A percentile compares a stretch with the other conserved stretches of the same genome.
These are phyloP conservation scores for Sylvicola fuscatus DNA, from an alignment of 2,888 invertebrate genomes.

Conservation along the genomic window DNA sequence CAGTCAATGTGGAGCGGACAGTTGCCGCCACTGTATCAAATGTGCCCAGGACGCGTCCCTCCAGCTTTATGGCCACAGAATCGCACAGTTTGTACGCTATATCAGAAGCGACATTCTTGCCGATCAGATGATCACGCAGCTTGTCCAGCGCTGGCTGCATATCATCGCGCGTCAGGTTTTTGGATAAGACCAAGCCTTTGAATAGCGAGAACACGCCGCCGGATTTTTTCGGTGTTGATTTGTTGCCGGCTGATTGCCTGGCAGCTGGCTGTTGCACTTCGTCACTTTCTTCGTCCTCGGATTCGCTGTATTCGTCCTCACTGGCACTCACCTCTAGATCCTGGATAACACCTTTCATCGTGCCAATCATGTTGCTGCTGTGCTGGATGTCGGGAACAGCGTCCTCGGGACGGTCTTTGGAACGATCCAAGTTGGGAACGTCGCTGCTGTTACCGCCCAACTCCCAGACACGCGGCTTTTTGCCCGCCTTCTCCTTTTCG, in stretches of 20 bases:
- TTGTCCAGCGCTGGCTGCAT: slow-evolving; percentile 80
- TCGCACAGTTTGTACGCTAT: slow-evolving; percentile 88
- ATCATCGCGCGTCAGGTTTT: slow-evolving; percentile 59
- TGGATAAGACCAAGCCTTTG: slow-evolving; percentile 70
- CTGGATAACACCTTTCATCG: slow-evolving; percentile 64
- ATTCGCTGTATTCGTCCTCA: slow-evolving; percentile 33
- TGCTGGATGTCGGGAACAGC: slow-evolving; percentile 35
- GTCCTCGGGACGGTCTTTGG: slow-evolving; percentile 51
- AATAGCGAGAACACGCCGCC: slow-evolving; percentile 70
- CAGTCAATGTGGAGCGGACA: slow-evolving; percentile 71
- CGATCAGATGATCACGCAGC: slow-evolving; percentile 84
- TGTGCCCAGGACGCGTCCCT: slow-evolving; percentile 83
- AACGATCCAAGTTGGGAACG: slow-evolving; percentile 57
- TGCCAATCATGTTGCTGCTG: slow-evolving; percentile 57
- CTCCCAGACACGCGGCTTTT: slow-evolving; percentile 82
- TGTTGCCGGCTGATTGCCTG: background rate
- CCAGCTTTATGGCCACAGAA: slow-evolving; percentile 72
- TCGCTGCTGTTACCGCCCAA: slow-evolving; percentile 61
- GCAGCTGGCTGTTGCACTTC: slow-evolving; percentile 13
- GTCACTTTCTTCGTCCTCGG: slow-evolving; percentile 32
- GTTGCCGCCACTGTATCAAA: slow-evolving; percentile 83
- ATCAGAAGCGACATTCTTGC: slow-evolving; percentile 94
- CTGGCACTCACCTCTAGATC: slow-evolving; percentile 61
- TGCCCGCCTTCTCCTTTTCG: slow-evolving; percentile 50
- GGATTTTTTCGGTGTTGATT: slow-evolving; percentile 10